phyloP scores from a whole-genome alignment of 1,140 invertebrate species.

The Hetaerina americana region DNA sequence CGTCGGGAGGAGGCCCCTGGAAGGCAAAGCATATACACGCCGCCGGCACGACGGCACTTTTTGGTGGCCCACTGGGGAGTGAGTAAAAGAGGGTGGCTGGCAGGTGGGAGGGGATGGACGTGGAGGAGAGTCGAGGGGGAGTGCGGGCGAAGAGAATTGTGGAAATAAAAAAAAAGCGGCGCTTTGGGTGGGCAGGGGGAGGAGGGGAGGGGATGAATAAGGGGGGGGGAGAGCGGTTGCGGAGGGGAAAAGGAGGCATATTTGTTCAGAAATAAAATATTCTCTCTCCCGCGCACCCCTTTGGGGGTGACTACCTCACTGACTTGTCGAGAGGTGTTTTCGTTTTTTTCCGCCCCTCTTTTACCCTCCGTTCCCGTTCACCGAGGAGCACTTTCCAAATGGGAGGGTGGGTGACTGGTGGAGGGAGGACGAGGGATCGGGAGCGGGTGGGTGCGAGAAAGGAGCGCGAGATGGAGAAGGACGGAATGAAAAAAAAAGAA shows the following conservation, averaged over 20 bases:
- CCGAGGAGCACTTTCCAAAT: neutral
- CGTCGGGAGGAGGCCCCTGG: neutral
- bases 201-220: neutral
- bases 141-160: too few relatives aligned
- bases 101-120: too few relatives aligned
- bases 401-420: neutral
- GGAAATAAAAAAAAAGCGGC: too few relatives aligned
- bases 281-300: neutral
- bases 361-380: neutral
- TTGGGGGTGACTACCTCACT: neutral
- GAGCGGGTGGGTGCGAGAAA: neutral
- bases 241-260: neutral
- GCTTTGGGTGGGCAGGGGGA: too few relatives aligned
- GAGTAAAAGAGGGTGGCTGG: too few relatives aligned
- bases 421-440: neutral
- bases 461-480: too few relatives aligned
- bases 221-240: too few relatives aligned
- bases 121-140: neutral
- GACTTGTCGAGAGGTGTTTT: neutral
- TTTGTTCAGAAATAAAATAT: slow-evolving; percentile 1
- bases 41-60: too few relatives aligned
- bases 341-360: too few relatives aligned
- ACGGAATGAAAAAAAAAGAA: too few relatives aligned
- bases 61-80: neutral
- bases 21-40: too few relatives aligned